These are phyloP conservation scores for Hyperoplus immaculatus DNA, from an alignment of 2,797 vertebrate genomes.

Conservation along the genomic window DNA sequence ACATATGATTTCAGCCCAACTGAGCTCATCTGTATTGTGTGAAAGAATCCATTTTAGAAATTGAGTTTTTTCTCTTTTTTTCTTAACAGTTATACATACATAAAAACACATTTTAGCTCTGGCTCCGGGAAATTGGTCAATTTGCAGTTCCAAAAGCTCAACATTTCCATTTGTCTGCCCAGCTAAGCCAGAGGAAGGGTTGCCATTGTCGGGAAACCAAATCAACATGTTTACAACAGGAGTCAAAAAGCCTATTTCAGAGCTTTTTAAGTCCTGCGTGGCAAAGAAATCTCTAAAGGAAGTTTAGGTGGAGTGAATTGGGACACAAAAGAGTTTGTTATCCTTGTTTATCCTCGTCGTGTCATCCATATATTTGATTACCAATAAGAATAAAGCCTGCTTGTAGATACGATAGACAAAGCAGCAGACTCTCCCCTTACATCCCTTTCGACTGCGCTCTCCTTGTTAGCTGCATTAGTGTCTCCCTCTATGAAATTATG, in stretches of 20 bases:
- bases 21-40: slow-evolving; percentile 38
- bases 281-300: slow-evolving; percentile 25
- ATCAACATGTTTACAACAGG: slow-evolving; percentile 35
- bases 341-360: slow-evolving; percentile 23
- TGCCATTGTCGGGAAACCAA: slow-evolving; percentile 14
- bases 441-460: slow-evolving; percentile 24
- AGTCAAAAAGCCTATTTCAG: slow-evolving; percentile 30
- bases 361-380: slow-evolving; percentile 34
- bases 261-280: slow-evolving; percentile 22
- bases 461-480: slow-evolving; percentile 58
- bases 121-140: slow-evolving; percentile 33
- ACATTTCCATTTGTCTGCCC: slow-evolving; percentile 18
- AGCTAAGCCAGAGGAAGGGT: not conserved
- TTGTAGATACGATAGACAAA: slow-evolving; percentile 28
- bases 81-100: slow-evolving; percentile 11
- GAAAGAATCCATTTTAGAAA: slow-evolving; percentile 36
- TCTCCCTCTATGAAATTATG: slow-evolving; percentile 60
- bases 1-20: slow-evolving; percentile 37
- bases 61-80: slow-evolving; percentile 24
- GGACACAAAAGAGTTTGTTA: slow-evolving; percentile 16
- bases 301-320: not conserved
- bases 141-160: slow-evolving; percentile 15
- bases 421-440: slow-evolving; percentile 33
- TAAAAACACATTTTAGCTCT: slow-evolving; percentile 22
- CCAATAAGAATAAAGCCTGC: slow-evolving; percentile 17